Conservation (phyloP, 2,113 vertebrate genomes). For the Macroglossus sobrinus region DNA sequence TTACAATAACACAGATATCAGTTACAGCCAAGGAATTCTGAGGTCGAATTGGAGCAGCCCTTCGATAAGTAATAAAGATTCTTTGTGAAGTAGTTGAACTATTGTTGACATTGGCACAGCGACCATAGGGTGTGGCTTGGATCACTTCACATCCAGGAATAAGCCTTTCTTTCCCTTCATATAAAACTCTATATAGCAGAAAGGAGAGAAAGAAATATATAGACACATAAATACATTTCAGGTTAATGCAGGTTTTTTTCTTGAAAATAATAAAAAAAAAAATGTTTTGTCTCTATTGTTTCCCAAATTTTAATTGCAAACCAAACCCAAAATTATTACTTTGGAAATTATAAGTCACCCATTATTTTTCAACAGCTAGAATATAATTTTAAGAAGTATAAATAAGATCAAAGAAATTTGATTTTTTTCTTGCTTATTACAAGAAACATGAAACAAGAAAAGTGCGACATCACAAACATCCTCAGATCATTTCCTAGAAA, state of each 20-base stretch:
- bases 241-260: constrained; percentile 14
- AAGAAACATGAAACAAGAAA: constrained; percentile 29
- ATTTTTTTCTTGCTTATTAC: background rate
- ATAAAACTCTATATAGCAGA: constrained; percentile 87
- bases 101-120: constrained; percentile 98
- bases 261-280: background rate
- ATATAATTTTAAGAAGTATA: constrained; percentile 31
- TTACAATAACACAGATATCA: constrained; percentile 96
- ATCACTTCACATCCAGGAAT: constrained; percentile 96
- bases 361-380: constrained; percentile 39
- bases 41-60: constrained; percentile 87
- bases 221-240: background rate
- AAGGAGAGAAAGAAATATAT: background rate
- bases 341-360: background rate
- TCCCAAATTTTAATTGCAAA: constrained; percentile 28
- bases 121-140: constrained; percentile 95
- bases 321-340: constrained; percentile 50
- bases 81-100: constrained; percentile 94
- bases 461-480: background rate
- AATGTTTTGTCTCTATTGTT: background rate
- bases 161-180: constrained; percentile 95
- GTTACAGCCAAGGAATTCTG: constrained; percentile 97
- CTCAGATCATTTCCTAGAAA: background rate
- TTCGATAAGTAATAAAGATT: constrained; percentile 96
- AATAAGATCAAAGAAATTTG: background rate